Percentiles rank a stretch among this genome's conserved stretches.
phyloP scores from a whole-genome alignment of 1,140 invertebrate genomes.

The Bombus balteatus region DNA sequence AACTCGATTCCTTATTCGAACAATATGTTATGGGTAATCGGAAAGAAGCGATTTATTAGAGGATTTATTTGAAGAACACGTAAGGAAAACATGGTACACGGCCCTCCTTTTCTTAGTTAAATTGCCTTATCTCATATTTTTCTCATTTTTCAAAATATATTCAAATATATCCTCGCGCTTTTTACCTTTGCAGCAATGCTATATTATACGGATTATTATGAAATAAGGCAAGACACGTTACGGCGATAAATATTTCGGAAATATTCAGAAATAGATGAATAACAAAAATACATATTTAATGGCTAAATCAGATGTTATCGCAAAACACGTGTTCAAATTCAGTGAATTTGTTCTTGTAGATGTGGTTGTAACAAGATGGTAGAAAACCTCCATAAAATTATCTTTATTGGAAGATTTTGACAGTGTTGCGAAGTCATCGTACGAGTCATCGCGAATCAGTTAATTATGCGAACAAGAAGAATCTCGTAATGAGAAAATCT shows the following conservation, averaged over 20 bases:
- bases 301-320: too few relatives aligned
- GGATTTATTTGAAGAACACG: background rate
- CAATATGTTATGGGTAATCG: background rate
- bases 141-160: background rate
- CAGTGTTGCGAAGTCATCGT: constrained; percentile 1
- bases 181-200: too few relatives aligned
- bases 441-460: background rate
- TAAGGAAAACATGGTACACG: background rate
- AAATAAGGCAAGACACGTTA: too few relatives aligned
- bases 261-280: too few relatives aligned
- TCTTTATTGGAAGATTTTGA: background rate
- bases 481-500: background rate
- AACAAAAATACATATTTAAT: too few relatives aligned
- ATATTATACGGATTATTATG: too few relatives aligned
- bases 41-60: background rate
- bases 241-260: too few relatives aligned
- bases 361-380: background rate
- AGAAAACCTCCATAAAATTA: background rate
- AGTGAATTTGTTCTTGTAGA: background rate
- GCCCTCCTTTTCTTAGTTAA: background rate
- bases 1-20: background rate
- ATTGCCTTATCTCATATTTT: background rate
- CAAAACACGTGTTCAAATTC: background rate
- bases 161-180: too few relatives aligned
- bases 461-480: background rate